Conservation (phyloP, 2,113 vertebrate genomes). For the Grallaria varia region DNA sequence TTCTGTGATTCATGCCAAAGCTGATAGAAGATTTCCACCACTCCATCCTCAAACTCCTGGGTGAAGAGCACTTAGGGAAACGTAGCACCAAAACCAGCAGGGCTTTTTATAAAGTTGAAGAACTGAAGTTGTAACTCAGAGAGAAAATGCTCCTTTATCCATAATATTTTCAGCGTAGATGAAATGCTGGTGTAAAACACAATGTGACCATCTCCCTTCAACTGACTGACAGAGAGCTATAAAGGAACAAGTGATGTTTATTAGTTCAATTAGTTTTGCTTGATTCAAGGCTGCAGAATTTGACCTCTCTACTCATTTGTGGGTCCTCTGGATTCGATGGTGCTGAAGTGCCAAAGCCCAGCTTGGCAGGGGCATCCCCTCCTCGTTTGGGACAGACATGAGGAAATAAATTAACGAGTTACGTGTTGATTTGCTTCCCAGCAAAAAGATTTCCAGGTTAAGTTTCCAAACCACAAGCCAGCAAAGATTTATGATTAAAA, state of each 20-base stretch:
- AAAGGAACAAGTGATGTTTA: conserved; percentile 65
- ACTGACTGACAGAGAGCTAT: conserved; percentile 65
- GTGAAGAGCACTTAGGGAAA: not conserved
- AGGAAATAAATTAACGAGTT: conserved; percentile 36
- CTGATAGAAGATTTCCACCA: not conserved
- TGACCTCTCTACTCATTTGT: not conserved
- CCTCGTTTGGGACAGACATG: conserved; percentile 18
- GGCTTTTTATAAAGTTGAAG: not conserved
- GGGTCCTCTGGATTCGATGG: not conserved
- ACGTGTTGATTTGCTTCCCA: not conserved
- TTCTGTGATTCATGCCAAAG: not conserved
- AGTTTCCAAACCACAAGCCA: conserved; percentile 26
- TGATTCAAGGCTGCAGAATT: not conserved
- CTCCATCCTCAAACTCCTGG: not conserved
- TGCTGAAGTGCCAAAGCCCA: conserved; percentile 15
- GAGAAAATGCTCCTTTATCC: not conserved
- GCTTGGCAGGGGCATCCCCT: not conserved
- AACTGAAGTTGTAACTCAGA: not conserved
- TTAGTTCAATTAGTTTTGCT: conserved; percentile 55
- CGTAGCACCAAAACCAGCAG: not conserved
- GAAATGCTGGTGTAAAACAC: not conserved
- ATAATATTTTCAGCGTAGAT: not conserved
- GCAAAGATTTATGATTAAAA: conserved; percentile 37
- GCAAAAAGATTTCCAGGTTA: not conserved
- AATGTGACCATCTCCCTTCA: not conserved